phyloP scores from a whole-genome alignment of 1,140 invertebrate species.

The Acyrthosiphon pisum region DNA sequence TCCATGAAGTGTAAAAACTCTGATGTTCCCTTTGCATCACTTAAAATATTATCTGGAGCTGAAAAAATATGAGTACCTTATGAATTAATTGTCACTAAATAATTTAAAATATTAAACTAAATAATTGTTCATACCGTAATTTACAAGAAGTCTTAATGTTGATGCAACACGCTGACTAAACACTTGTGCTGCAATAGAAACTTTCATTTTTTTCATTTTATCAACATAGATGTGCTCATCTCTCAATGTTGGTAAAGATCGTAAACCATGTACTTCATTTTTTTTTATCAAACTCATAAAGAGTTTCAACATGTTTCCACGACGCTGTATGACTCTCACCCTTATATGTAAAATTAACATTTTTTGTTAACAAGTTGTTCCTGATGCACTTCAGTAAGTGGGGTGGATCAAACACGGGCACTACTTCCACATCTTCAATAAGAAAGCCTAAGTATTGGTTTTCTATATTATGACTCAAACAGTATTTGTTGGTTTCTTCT shows the following conservation, averaged over 20 bases:
- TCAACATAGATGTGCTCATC: not conserved
- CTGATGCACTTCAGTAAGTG: not conserved
- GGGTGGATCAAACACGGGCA: not conserved
- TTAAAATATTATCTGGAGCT: too few species aligned
- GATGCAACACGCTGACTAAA: too few species aligned
- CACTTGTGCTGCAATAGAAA: too few species aligned
- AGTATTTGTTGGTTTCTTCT: not conserved
- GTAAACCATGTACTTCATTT: not conserved
- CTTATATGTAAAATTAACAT: not conserved
- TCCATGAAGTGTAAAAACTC: too few species aligned
- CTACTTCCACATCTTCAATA: not conserved
- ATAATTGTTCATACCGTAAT: too few species aligned
- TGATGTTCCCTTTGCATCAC: too few species aligned
- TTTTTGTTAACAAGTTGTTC: not conserved
- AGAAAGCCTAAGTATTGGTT: not conserved
- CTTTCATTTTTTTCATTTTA: too few species aligned
- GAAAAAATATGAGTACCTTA: too few species aligned
- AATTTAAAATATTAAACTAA: too few species aligned
- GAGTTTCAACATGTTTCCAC: not conserved
- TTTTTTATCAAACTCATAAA: not conserved
- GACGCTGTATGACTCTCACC: not conserved
- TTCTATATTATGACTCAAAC: not conserved
- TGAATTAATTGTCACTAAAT: too few species aligned
- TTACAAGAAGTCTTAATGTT: too few species aligned
- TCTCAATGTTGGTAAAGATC: not conserved